Conservation (phyloP, 92 coral and sea anemone species). For the Siderastrea radians region DNA sequence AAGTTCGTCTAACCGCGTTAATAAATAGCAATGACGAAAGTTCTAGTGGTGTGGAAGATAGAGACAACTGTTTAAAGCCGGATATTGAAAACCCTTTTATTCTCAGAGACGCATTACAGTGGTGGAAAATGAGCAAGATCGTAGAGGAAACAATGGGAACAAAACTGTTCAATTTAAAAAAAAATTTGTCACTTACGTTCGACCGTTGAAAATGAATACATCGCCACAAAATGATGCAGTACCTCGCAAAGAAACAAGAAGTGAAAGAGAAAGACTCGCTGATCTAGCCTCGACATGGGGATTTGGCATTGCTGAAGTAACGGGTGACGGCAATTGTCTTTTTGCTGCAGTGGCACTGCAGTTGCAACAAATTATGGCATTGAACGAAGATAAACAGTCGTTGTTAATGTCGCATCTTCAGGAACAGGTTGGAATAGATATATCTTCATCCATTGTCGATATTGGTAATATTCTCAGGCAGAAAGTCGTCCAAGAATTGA, state of each 20-base stretch:
- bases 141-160: constrained; percentile 13
- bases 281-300: constrained; percentile 15
- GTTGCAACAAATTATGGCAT: neutral
- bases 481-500: too few relatives aligned
- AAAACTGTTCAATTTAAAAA: constrained; percentile 7
- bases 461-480: too few relatives aligned
- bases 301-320: too few relatives aligned
- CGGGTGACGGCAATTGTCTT: constrained; percentile 29
- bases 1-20: neutral
- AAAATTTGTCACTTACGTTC: neutral
- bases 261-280: neutral
- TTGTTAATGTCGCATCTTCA: constrained; percentile 18
- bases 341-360: constrained; percentile 35
- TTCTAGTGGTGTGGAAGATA: neutral
- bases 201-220: neutral
- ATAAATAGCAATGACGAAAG: constrained; percentile 9
- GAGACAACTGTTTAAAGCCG: neutral
- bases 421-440: constrained; percentile 2
- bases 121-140: too few relatives aligned
- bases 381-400: neutral
- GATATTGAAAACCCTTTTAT: neutral
- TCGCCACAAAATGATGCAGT: too few relatives aligned
- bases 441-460: constrained; percentile 3
- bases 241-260: too few relatives aligned
- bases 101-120: neutral